Conservation (phyloP, 2,797 vertebrate genomes). For the Anas bahamensis region DNA sequence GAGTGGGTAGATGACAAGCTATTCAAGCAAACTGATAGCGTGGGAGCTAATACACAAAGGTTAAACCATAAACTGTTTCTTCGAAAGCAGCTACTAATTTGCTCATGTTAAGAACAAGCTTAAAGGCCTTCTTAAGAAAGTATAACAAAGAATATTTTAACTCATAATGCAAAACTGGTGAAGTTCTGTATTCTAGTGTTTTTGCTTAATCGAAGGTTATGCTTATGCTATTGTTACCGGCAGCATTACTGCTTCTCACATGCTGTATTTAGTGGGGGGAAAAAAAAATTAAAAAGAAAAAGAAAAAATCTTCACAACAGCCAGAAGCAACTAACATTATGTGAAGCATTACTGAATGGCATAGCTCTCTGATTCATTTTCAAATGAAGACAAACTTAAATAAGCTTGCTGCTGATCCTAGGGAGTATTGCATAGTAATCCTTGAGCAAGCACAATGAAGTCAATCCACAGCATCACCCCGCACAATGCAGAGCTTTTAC, state of each 20-base stretch:
- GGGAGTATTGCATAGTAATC: not conserved
- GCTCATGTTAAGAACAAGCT: constrained; percentile 7
- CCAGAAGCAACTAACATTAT: not conserved
- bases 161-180: not conserved
- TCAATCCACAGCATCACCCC: not conserved
- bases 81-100: constrained; percentile 42
- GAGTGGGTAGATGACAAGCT: constrained; percentile 23
- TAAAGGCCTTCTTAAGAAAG: constrained; percentile 30
- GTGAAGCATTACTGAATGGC: not conserved
- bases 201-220: not conserved
- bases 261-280: not conserved
- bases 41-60: constrained; percentile 33
- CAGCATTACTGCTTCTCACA: not conserved
- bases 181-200: not conserved
- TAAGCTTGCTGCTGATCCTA: not conserved
- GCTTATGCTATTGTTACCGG: not conserved
- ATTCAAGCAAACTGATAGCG: constrained; percentile 27
- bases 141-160: not conserved
- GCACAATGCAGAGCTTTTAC: not conserved
- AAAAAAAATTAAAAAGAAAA: not conserved
- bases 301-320: not conserved
- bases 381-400: not conserved
- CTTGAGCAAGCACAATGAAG: not conserved
- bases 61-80: constrained; percentile 41
- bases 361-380: not conserved